phyloP scores from a whole-genome alignment of 2,113 vertebrate genomes.

The Ellobius talpinus region DNA sequence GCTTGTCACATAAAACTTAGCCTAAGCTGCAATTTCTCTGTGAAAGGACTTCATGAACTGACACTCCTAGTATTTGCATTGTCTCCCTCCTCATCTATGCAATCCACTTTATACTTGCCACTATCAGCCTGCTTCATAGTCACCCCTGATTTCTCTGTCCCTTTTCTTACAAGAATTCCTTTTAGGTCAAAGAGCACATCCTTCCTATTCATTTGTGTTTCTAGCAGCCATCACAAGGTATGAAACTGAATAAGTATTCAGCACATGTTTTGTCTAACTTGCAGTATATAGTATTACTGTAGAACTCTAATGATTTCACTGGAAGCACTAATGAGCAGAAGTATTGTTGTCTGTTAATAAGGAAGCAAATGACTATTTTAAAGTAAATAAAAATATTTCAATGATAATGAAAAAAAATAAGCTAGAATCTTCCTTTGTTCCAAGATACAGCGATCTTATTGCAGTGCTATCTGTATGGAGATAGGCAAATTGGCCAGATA shows the following conservation, averaged over 20 bases:
- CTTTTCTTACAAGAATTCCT: not conserved
- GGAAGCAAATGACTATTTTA: not conserved
- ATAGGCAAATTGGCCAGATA: not conserved
- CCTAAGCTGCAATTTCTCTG: not conserved
- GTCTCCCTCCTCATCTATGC: not conserved
- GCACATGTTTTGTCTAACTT: not conserved
- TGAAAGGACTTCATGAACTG: not conserved
- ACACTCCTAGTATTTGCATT: not conserved
- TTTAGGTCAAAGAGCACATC: not conserved
- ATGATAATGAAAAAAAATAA: not conserved
- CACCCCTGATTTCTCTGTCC: not conserved
- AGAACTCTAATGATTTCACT: constrained; percentile 16
- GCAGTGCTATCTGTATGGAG: not conserved
- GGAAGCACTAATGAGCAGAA: constrained; percentile 12
- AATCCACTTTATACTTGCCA: not conserved
- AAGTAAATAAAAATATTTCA: constrained; percentile 15
- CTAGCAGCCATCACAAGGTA: not conserved
- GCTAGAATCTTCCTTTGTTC: constrained; percentile 30
- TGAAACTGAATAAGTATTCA: constrained; percentile 14
- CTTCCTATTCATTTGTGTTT: constrained; percentile 42
- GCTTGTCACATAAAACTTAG: not conserved
- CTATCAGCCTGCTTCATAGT: not conserved
- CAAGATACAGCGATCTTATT: constrained; percentile 9
- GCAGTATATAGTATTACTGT: not conserved
- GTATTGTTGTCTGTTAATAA: not conserved